Evolutionary conservation across 2,797 vertebrate species (phyloP).

Genomic region (Antennarius maculatus): DNA sequence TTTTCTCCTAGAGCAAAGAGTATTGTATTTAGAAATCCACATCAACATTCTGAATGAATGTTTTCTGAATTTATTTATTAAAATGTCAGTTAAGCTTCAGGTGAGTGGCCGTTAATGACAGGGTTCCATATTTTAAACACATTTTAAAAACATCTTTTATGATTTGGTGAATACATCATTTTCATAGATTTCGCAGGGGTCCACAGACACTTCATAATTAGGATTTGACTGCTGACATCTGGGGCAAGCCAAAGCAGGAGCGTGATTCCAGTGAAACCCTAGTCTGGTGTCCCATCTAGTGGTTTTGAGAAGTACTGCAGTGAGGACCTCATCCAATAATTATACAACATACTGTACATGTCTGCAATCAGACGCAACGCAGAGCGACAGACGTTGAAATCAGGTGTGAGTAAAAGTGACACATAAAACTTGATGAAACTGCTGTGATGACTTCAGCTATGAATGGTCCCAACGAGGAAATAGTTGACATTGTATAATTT

Average conservation of each 20-base stretch:
- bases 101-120: not conserved
- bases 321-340: not conserved
- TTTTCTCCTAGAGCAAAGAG: no score
- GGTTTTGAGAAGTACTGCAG: constrained; percentile 30
- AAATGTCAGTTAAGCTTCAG: not conserved
- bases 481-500: no score
- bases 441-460: no score
- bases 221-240: not conserved
- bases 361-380: not conserved
- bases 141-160: not conserved
- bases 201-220: not conserved
- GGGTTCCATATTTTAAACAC: not conserved
- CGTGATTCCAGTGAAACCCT: not conserved
- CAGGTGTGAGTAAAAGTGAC: no score
- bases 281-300: constrained; percentile 56
- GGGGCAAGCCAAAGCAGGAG: not conserved
- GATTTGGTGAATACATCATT: not conserved
- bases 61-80: no score
- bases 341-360: not conserved
- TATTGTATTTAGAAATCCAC: no score
- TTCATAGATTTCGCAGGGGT: not conserved
- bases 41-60: no score
- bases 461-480: no score
- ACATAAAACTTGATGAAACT: no score
- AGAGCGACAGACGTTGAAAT: not conserved